Conservation (phyloP, 2,113 vertebrate genomes). For the Erinaceus europaeus region DNA sequence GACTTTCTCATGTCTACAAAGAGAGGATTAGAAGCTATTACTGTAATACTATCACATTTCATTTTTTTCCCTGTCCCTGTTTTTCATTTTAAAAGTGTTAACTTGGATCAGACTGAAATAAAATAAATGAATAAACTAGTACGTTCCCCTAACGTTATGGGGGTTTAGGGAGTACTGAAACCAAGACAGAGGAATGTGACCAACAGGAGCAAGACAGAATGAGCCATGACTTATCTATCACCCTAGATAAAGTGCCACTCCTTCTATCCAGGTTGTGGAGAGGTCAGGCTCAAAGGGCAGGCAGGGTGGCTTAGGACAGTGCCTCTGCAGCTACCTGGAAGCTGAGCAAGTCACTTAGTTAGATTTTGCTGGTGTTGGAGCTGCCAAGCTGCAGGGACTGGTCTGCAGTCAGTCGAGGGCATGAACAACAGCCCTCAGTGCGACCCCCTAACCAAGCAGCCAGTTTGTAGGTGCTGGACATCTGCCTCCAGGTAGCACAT, state of each 20-base stretch:
- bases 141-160: neutral
- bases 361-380: neutral
- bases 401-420: neutral
- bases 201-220: neutral
- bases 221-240: constrained; percentile 37
- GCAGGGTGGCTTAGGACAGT: neutral
- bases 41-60: neutral
- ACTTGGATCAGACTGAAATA: neutral
- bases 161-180: constrained; percentile 14
- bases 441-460: neutral
- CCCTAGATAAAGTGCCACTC: neutral
- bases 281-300: constrained; percentile 31
- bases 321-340: constrained; percentile 25
- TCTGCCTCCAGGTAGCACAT: neutral
- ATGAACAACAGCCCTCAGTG: neutral
- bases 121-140: no score
- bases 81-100: no score
- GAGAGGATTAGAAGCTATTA: neutral
- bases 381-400: neutral
- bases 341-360: constrained; percentile 23
- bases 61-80: neutral
- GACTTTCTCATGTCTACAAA: neutral
- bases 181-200: neutral
- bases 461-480: rapidly evolving
- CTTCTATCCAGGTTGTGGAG: neutral